These are phyloP conservation scores for Laterallus jamaicensis DNA, from an alignment of 2,113 vertebrate genomes.

Conservation along the genomic window DNA sequence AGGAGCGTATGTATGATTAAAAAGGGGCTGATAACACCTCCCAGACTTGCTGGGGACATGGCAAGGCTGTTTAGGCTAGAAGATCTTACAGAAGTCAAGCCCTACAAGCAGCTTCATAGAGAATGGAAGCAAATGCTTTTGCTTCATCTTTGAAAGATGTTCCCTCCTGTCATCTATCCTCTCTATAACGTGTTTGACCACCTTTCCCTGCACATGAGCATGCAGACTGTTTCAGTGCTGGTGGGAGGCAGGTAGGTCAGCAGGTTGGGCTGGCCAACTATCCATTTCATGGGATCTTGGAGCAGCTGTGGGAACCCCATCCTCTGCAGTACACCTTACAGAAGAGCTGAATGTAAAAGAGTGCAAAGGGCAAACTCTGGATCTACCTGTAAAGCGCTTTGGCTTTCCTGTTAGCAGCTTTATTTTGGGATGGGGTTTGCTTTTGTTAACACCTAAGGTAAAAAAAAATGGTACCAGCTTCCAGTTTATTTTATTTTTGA, in stretches of 20 bases:
- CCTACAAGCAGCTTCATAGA: background rate
- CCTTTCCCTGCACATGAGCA: background rate
- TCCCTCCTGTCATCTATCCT: background rate
- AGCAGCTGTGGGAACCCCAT: background rate
- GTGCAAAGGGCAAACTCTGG: background rate
- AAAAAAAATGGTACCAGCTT: slow-evolving; percentile 18
- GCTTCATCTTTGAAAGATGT: background rate
- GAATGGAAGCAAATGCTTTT: background rate
- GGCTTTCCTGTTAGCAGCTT: slow-evolving; percentile 12
- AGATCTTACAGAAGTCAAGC: background rate
- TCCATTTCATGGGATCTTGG: background rate
- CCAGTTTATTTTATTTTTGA: slow-evolving; percentile 55
- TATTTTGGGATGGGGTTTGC: slow-evolving; percentile 28
- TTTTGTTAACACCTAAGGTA: background rate
- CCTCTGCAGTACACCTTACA: background rate
- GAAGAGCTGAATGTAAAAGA: background rate
- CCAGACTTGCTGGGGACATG: background rate
- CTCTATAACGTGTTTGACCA: background rate
- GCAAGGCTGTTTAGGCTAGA: background rate
- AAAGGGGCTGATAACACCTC: background rate
- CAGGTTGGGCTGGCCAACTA: background rate
- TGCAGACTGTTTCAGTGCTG: background rate
- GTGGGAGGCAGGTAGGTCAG: background rate
- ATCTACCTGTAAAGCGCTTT: background rate
- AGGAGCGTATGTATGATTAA: background rate